Conservation (phyloP, 1,140 invertebrate species). For the Bombus breviceps region DNA sequence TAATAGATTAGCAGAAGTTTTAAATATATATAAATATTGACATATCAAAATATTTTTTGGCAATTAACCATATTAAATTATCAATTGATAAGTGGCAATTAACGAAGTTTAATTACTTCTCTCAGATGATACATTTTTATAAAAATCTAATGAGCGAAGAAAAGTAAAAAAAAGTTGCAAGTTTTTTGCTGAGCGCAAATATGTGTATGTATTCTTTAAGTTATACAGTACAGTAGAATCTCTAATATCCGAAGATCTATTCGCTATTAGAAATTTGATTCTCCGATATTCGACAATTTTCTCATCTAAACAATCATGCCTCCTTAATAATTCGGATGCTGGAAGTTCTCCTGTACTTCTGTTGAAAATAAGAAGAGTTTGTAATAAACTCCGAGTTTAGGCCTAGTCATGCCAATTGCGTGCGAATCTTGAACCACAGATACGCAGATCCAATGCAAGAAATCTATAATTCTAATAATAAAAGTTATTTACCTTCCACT, state of each 20-base stretch:
- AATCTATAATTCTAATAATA: constrained; percentile 31
- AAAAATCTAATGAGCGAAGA: constrained; percentile 5
- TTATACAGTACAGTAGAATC: constrained; percentile 38
- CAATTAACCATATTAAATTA: neutral
- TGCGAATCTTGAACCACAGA: constrained; percentile 76
- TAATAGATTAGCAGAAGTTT: neutral
- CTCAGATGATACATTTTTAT: neutral
- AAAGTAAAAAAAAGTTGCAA: constrained; percentile 20
- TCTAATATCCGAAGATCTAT: neutral
- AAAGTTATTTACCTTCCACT: constrained; percentile 76
- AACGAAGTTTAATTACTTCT: neutral
- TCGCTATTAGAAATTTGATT: neutral
- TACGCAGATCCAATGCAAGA: constrained; percentile 73
- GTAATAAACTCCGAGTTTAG: constrained; percentile 65
- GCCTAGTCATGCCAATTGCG: constrained; percentile 73
- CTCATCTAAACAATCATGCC: neutral
- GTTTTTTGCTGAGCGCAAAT: constrained; percentile 3
- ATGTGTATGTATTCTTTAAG: constrained; percentile 30
- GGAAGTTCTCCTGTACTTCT: constrained; percentile 10
- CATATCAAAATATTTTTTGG: neutral
- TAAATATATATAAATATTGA: neutral
- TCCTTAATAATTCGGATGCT: neutral
- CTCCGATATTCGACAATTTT: neutral
- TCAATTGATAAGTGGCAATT: neutral
- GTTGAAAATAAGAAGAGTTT: constrained; percentile 38